These are phyloP conservation scores for Gephyroberyx darwinii DNA, from an alignment of 2,797 vertebrate species.

Conservation along the genomic window DNA sequence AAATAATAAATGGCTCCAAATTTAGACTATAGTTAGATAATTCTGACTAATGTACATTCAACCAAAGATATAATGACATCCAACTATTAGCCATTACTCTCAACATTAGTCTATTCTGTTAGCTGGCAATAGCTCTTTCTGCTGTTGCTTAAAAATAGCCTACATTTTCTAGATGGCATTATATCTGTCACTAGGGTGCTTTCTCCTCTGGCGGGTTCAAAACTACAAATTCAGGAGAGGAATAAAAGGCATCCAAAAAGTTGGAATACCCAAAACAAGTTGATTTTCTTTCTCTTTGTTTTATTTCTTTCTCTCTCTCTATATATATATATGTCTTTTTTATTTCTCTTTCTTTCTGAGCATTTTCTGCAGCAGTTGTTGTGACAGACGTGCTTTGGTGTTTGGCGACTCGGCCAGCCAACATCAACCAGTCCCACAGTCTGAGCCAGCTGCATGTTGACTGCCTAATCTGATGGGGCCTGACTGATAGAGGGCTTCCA, in stretches of 20 bases:
- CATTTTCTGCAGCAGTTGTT: conserved; percentile 5
- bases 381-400: conserved; percentile 31
- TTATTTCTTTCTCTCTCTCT: neutral
- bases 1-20: conserved; percentile 49
- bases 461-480: conserved; percentile 56
- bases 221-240: neutral
- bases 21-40: conserved; percentile 45
- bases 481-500: conserved; percentile 50
- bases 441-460: conserved; percentile 55
- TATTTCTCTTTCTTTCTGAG: neutral
- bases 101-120: neutral
- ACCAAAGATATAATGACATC: conserved; percentile 10
- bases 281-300: neutral
- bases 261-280: too few relatives aligned
- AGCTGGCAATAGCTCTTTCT: neutral
- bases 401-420: conserved; percentile 46
- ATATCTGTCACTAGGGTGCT: conserved; percentile 17
- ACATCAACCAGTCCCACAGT: conserved; percentile 47
- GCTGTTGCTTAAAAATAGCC: conserved; percentile 21
- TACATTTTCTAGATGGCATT: conserved; percentile 29
- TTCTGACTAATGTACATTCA: conserved; percentile 45
- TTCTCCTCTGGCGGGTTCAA: conserved; percentile 14
- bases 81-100: conserved; percentile 5
- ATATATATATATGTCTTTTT: conserved; percentile 3
- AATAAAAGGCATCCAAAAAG: neutral